Evolutionary conservation across 1,140 invertebrate genomes (phyloP).

Genomic region (Ladona fulva): DNA sequence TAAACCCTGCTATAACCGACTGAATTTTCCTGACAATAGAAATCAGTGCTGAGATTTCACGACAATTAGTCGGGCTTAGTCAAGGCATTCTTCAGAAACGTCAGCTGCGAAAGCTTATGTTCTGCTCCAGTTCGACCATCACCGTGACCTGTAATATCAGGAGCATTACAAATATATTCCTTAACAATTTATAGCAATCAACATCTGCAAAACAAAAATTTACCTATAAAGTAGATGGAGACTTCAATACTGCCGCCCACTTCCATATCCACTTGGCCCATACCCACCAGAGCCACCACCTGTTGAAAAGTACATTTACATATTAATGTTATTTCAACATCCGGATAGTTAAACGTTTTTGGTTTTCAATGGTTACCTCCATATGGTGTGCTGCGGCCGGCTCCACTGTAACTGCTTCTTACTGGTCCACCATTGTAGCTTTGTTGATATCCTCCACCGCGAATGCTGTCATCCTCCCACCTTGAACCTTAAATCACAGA

Average conservation of each 20-base stretch:
- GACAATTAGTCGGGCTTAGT: not conserved
- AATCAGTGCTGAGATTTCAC: not conserved
- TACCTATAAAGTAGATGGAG: not conserved
- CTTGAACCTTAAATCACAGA: not conserved
- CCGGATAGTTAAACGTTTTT: too few relatives aligned
- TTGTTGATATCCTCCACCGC: conserved; percentile 57
- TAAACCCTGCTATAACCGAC: conserved; percentile 8
- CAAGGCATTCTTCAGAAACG: not conserved
- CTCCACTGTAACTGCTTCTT: conserved; percentile 30
- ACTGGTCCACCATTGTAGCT: conserved; percentile 60
- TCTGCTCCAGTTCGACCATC: not conserved
- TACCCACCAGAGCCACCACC: not conserved
- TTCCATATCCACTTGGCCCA: not conserved
- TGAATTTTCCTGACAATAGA: not conserved
- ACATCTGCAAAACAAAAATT: too few relatives aligned
- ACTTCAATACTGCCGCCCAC: not conserved
- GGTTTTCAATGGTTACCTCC: conserved; percentile 16
- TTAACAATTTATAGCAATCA: too few relatives aligned
- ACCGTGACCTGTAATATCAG: not conserved
- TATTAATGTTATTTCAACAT: too few relatives aligned
- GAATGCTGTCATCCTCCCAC: not conserved
- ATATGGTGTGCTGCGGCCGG: conserved; percentile 8
- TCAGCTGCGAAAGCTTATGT: not conserved
- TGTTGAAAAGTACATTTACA: not conserved
- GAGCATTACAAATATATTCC: not conserved